Percentiles rank a stretch among this genome's conserved stretches.
Evolutionary conservation across 92 coral and sea anemone species (phyloP).

Genomic region (Actinernus sp.): DNA sequence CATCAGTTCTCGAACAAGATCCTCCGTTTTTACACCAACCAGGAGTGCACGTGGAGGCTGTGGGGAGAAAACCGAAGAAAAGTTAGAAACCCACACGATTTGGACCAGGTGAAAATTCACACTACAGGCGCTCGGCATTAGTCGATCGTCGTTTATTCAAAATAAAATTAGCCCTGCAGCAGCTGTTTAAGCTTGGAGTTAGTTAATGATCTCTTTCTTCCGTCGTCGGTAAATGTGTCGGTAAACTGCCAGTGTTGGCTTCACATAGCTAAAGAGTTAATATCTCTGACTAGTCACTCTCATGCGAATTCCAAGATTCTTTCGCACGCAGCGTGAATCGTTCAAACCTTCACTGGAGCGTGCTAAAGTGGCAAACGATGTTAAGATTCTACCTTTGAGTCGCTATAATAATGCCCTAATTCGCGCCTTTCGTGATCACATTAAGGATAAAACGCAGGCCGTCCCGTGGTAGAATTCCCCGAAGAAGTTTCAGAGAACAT

Average conservation of each 20-base stretch:
- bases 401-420: slow-evolving; percentile 2
- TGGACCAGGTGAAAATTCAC: background rate
- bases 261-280: too few relatives aligned
- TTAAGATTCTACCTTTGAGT: too few relatives aligned
- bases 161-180: too few relatives aligned
- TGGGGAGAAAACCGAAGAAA: slow-evolving; percentile 38
- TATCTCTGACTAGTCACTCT: background rate
- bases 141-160: too few relatives aligned
- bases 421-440: background rate
- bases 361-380: slow-evolving; percentile 16
- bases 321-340: slow-evolving; percentile 24
- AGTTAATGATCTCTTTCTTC: background rate
- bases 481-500: too few relatives aligned
- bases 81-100: slow-evolving; percentile 72
- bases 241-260: too few relatives aligned
- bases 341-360: slow-evolving; percentile 11
- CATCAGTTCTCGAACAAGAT: slow-evolving; percentile 42
- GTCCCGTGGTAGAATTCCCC: too few relatives aligned
- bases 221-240: too few relatives aligned
- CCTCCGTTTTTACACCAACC: slow-evolving; percentile 90
- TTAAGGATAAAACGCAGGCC: too few relatives aligned
- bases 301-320: slow-evolving; percentile 12
- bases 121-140: too few relatives aligned
- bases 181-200: too few relatives aligned
- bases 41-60: slow-evolving; percentile 85